Conservation (phyloP, 2,888 invertebrate genomes). For the Rhamphomyia laevipes region DNA sequence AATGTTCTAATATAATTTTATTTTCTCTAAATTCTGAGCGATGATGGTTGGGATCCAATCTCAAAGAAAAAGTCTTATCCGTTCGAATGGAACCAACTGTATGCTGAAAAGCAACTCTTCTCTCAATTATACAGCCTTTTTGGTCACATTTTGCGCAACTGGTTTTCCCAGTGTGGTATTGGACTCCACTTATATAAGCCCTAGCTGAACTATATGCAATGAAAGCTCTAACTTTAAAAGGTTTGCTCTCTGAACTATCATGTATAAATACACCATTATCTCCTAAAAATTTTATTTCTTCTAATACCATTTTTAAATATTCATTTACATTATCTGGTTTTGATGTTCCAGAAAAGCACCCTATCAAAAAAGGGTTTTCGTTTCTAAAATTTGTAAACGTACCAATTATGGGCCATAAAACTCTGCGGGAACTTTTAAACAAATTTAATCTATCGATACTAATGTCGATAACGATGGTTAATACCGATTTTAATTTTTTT, state of each 20-base stretch:
- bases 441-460: slow-evolving; percentile 1
- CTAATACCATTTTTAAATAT: neutral
- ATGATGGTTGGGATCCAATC: slow-evolving; percentile 1
- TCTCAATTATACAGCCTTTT: neutral
- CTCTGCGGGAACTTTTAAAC: slow-evolving; percentile 1
- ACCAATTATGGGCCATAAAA: slow-evolving; percentile 3
- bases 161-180: slow-evolving; percentile 1
- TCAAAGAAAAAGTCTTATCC: neutral
- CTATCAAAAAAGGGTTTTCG: neutral
- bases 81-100: neutral
- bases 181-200: slow-evolving; percentile 2
- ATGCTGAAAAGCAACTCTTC: neutral
- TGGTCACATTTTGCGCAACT: slow-evolving; percentile 4
- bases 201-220: slow-evolving; percentile 3
- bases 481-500: neutral
- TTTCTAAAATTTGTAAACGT: slow-evolving; percentile 2
- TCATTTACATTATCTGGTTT: slow-evolving; percentile 1
- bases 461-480: neutral
- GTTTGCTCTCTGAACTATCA: neutral
- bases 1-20: neutral
- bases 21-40: neutral
- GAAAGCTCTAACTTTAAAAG: neutral
- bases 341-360: neutral
- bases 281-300: neutral
- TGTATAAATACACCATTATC: neutral